Conservation (phyloP, 1,140 invertebrate species). For the Chlorops oryzae region DNA sequence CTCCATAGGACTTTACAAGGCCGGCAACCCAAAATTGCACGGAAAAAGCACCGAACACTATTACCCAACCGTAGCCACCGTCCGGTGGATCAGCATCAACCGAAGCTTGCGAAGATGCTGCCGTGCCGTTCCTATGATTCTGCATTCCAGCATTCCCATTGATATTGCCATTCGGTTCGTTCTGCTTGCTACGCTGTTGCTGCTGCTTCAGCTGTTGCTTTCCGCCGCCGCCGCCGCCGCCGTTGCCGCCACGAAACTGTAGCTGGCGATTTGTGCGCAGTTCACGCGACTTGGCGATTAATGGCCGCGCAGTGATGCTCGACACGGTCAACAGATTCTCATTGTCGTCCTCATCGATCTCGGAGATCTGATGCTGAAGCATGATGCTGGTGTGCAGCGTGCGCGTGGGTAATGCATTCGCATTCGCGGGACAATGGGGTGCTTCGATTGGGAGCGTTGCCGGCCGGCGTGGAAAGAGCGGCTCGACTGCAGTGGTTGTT, state of each 20-base stretch:
- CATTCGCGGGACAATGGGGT: conserved; percentile 30
- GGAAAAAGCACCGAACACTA: conserved; percentile 86
- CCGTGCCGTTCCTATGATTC: conserved; percentile 9
- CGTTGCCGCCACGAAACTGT: conserved; percentile 15
- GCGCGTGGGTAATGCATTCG: conserved; percentile 7
- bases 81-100: conserved; percentile 53
- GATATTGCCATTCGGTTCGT: conserved; percentile 1
- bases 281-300: conserved; percentile 61
- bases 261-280: conserved; percentile 51
- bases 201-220: conserved; percentile 20
- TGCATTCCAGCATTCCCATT: background rate
- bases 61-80: conserved; percentile 85
- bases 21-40: conserved; percentile 94
- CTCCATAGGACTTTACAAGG: conserved; percentile 80
- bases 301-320: conserved; percentile 61
- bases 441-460: conserved; percentile 37
- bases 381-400: conserved; percentile 40
- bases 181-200: conserved; percentile 30
- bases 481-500: conserved; percentile 12
- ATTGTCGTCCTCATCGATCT: conserved; percentile 63
- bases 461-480: conserved; percentile 25
- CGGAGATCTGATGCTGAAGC: conserved; percentile 49
- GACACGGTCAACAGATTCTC: conserved; percentile 62
- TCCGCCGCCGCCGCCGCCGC: conserved; percentile 21
- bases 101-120: conserved; percentile 18